Conservation (phyloP, 2,113 vertebrate species). For the Pyxicephalus adspersus region DNA sequence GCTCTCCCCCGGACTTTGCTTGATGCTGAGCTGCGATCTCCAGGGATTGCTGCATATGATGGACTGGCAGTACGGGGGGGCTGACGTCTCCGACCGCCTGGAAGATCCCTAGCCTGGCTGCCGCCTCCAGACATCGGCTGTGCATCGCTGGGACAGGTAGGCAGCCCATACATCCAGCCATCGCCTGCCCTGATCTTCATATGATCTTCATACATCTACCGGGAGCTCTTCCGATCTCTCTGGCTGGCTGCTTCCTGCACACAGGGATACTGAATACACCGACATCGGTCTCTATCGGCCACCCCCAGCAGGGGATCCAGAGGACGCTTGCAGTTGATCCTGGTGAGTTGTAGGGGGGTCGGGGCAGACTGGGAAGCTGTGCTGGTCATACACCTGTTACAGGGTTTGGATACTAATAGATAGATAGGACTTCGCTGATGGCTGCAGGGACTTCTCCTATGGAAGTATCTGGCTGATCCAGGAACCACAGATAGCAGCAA, state of each 20-base stretch:
- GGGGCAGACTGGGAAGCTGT: no score
- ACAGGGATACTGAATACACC: no score
- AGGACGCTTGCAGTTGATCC: no score
- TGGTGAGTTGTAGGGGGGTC: no score
- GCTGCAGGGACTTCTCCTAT: neutral
- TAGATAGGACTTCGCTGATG: neutral
- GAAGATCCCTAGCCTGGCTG: neutral
- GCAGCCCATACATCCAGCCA: neutral
- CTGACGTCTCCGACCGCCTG: neutral
- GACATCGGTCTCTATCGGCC: no score
- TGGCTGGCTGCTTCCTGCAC: no score
- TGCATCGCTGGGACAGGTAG: constrained; percentile 13
- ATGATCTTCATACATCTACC: no score
- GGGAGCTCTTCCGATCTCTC: no score
- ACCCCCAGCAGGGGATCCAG: no score
- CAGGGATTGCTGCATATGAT: neutral
- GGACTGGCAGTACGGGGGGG: neutral
- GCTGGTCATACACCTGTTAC: constrained; percentile 37
- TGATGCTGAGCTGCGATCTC: neutral
- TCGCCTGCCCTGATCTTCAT: no score
- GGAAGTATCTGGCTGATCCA: neutral
- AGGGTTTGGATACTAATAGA: neutral
- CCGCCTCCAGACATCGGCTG: neutral
- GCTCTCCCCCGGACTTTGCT: neutral
- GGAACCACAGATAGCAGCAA: neutral